These are phyloP conservation scores for Leucopsar rothschildi DNA, from an alignment of 2,113 vertebrate genomes.

Conservation along the genomic window DNA sequence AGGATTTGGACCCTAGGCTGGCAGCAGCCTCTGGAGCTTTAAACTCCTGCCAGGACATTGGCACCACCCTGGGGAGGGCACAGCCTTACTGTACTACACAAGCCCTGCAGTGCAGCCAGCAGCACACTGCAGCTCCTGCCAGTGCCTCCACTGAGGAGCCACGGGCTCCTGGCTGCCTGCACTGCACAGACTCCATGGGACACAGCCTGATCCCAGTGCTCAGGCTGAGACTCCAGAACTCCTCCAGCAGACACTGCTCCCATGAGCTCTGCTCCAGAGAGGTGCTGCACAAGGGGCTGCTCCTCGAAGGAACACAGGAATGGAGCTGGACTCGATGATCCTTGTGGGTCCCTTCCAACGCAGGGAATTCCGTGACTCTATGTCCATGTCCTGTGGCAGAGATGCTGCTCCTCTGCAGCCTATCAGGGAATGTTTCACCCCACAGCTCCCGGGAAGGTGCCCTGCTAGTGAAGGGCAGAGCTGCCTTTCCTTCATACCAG, in stretches of 20 bases:
- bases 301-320: neutral
- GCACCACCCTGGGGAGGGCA: neutral
- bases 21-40: neutral
- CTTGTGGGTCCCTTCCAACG: neutral
- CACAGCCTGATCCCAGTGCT: neutral
- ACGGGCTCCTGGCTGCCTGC: neutral
- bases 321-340: neutral
- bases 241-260: accelerated
- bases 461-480: neutral
- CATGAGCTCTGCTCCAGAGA: neutral
- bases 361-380: neutral
- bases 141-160: neutral
- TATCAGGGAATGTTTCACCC: neutral
- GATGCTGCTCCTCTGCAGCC: neutral
- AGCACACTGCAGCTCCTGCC: neutral
- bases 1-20: neutral
- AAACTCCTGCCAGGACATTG: neutral
- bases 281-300: neutral
- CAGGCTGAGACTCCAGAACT: neutral
- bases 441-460: neutral
- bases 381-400: neutral
- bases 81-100: neutral
- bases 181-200: accelerated
- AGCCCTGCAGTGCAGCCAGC: neutral
- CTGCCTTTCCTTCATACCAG: neutral